A percentile compares a stretch with the other conserved stretches of the same genome.
Conservation (phyloP, 2,797 vertebrate genomes). For the Semotilus atromaculatus region DNA sequence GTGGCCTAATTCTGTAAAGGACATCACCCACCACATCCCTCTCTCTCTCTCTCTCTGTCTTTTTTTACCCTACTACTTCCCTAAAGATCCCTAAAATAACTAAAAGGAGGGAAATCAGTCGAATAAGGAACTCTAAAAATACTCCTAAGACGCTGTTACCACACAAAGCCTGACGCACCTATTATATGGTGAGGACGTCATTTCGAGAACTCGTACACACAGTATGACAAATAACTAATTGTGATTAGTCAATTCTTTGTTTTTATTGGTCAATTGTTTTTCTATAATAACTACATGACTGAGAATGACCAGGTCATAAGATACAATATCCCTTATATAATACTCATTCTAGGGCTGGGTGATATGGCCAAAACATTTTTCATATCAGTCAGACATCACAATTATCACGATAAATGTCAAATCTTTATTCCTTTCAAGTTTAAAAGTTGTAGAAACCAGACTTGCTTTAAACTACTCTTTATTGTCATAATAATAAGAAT, state of each 20-base stretch:
- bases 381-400: background rate
- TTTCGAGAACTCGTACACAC: background rate
- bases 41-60: background rate
- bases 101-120: slow-evolving; percentile 39
- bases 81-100: slow-evolving; percentile 38
- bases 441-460: background rate
- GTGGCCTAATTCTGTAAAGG: slow-evolving; percentile 17
- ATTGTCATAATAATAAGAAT: no score
- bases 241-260: background rate
- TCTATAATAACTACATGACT: background rate
- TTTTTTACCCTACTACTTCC: slow-evolving; percentile 36
- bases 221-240: background rate
- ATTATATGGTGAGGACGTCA: background rate
- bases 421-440: no score
- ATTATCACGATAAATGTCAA: no score
- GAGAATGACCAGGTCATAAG: background rate
- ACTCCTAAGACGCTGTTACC: slow-evolving; percentile 43
- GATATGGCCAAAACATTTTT: background rate
- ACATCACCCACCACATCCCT: slow-evolving; percentile 1
- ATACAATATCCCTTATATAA: no score
- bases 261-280: background rate
- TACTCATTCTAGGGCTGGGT: background rate
- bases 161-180: slow-evolving; percentile 20
- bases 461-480: no score
- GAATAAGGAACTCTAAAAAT: slow-evolving; percentile 64